Evolutionary conservation across 1,140 invertebrate species (phyloP).

Genomic region (Drosophila santomea): DNA sequence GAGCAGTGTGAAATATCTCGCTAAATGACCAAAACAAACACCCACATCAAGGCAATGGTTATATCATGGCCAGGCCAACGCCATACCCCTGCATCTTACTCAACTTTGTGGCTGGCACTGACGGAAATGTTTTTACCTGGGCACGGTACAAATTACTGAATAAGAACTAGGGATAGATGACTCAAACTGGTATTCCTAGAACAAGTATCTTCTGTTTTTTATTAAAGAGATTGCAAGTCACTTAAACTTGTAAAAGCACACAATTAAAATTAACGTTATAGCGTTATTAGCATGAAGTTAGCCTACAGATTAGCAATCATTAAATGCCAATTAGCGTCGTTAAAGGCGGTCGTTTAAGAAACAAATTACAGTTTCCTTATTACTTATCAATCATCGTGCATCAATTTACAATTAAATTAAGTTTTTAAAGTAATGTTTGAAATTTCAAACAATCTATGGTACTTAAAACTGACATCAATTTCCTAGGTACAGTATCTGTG

Average conservation of each 20-base stretch:
- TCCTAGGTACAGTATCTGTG: not conserved
- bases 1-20: constrained; percentile 71
- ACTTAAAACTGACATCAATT: not conserved
- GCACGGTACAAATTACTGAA: not conserved
- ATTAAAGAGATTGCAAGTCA: not conserved
- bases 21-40: constrained; percentile 78
- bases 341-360: not conserved
- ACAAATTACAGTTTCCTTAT: not conserved
- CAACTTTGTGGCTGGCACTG: constrained; percentile 10
- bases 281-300: not conserved
- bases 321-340: not conserved
- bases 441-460: not conserved
- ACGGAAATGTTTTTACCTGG: constrained; percentile 32
- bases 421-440: not conserved
- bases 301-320: not conserved
- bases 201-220: not conserved
- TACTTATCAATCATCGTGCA: not conserved
- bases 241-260: not conserved
- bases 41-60: constrained; percentile 59
- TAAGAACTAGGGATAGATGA: not conserved
- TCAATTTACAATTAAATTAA: not conserved
- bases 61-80: constrained; percentile 60
- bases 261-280: no score
- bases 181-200: not conserved
- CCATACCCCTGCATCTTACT: not conserved